Percentiles rank a stretch among this genome's conserved stretches.
phyloP scores from a whole-genome alignment of 2,888 invertebrate genomes.

The Endomychus coccineus region DNA sequence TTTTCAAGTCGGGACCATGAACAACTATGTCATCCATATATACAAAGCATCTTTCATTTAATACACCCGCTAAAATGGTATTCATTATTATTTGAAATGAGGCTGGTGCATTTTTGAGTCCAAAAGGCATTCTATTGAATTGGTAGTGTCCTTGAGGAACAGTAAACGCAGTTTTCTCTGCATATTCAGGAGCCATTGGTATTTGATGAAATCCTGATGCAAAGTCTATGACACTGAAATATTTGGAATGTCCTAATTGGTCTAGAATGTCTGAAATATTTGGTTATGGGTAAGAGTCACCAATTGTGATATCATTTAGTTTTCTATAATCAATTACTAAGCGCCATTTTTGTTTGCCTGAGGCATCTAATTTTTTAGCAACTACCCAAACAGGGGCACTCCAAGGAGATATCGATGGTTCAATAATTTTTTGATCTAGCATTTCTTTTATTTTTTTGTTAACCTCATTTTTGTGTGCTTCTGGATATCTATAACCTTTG shows the following conservation, averaged over 20 bases:
- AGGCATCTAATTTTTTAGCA: slow-evolving; percentile 31
- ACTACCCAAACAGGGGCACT: slow-evolving; percentile 26
- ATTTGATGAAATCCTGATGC: slow-evolving; percentile 39
- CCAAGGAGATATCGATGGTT: slow-evolving; percentile 25
- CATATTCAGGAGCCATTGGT: slow-evolving; percentile 26
- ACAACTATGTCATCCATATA: slow-evolving; percentile 33
- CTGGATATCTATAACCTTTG: slow-evolving; percentile 28
- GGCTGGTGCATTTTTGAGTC: slow-evolving; percentile 22
- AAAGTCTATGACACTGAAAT: slow-evolving; percentile 37
- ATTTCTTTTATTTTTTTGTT: slow-evolving; percentile 27
- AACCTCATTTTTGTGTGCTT: slow-evolving; percentile 30
- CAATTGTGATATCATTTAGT: slow-evolving; percentile 36
- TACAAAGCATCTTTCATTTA: slow-evolving; percentile 22
- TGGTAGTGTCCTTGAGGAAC: slow-evolving; percentile 24
- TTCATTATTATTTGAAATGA: slow-evolving; percentile 27
- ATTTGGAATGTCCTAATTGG: slow-evolving; percentile 34
- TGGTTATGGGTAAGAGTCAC: slow-evolving; percentile 34
- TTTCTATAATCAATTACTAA: slow-evolving; percentile 38
- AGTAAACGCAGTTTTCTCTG: slow-evolving; percentile 35
- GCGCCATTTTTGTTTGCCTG: slow-evolving; percentile 30
- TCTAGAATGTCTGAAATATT: slow-evolving; percentile 36
- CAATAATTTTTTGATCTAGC: slow-evolving; percentile 25
- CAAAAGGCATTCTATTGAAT: slow-evolving; percentile 24
- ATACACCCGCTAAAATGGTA: slow-evolving; percentile 19
- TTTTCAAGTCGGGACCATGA: slow-evolving; percentile 16